Evolutionary conservation across 2,797 vertebrate genomes (phyloP).

Genomic region (Enteromius argenteus): DNA sequence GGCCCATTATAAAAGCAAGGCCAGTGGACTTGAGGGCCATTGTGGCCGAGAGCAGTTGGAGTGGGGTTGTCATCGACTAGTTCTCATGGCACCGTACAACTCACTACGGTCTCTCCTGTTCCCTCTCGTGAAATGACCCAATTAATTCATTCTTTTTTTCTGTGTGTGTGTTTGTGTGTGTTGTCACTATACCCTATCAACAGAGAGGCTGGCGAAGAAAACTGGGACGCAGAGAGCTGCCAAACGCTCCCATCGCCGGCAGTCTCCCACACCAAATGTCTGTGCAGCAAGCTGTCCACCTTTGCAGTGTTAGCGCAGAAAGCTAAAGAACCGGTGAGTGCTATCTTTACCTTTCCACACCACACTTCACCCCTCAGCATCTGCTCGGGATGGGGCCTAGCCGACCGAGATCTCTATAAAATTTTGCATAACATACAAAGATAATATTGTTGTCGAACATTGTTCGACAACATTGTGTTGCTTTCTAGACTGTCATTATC

Average conservation of each 20-base stretch:
- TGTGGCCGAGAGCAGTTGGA: constrained; percentile 8
- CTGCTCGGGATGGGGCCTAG: neutral
- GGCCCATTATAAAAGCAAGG: neutral
- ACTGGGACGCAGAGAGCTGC: constrained; percentile 97
- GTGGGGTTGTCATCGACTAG: neutral
- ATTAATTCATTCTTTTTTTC: constrained; percentile 30
- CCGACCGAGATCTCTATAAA: neutral
- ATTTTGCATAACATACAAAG: neutral
- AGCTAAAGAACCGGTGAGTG: constrained; percentile 94
- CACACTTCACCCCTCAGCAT: constrained; percentile 38
- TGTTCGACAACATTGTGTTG: constrained; percentile 32
- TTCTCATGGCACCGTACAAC: neutral
- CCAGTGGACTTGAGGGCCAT: neutral
- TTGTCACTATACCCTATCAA: constrained; percentile 69
- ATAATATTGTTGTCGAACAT: neutral
- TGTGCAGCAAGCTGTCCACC: constrained; percentile 94
- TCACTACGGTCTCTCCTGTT: constrained; percentile 28
- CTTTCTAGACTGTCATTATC: neutral
- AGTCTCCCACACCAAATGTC: constrained; percentile 92
- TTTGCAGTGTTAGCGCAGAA: constrained; percentile 95
- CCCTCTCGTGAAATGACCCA: constrained; percentile 16
- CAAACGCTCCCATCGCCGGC: constrained; percentile 91
- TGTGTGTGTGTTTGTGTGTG: constrained; percentile 56
- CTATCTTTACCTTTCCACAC: constrained; percentile 56
- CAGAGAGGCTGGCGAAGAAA: constrained; percentile 92